Evolutionary conservation across 2,797 vertebrate genomes (phyloP), one percentile per base, ranked within the genome.

Genomic region (Sebastes nivosus): DNA sequence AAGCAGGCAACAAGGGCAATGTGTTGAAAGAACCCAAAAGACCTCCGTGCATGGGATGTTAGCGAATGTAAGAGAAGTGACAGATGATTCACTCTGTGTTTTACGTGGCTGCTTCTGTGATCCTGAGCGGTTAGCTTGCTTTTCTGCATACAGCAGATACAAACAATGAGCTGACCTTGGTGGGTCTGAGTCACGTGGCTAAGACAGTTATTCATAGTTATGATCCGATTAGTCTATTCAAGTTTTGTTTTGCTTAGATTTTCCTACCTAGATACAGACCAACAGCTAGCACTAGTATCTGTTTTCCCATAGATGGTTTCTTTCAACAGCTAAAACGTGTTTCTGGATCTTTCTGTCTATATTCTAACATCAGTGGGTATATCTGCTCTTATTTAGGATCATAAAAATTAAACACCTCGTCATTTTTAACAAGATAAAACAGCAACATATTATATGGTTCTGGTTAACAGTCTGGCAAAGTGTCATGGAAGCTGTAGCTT

Each of bases 1-100:
- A 89, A 81, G 84, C 87, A 81, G 69, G 81, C 87, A 84, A 81
- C 83, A 52, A 72, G 88, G 85, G 79, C 85, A 80, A 82, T 52
- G 88, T 84, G 89, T 85, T 79, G 61, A 67, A 67, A 88, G 71
- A 82, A 68, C 77, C 85, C 46, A 55, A 65, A 87, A 84, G 73
- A 77, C 70, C 79, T 58, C 64, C 22, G 38, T 60, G 87, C 75
- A 52, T 74, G 69, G 83, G 86, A 89, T 50, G 69, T 72, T 63
- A 46, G 75, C 55, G 71, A 84, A 63, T 74, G 72, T n/a, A 81
- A 71, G 76, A 80, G 69, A 81, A 82, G 78, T 78, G 84, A 88
- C 79, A 30, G 60, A 87, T 89, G 73, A 89, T 90, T 90, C 86
- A 83, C 72, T 79, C 58, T 55, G 54, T 24, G 50, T 42, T 89